These are phyloP conservation scores for Odontomyia ornata DNA, from an alignment of 2,888 invertebrate species.

Conservation along the genomic window DNA sequence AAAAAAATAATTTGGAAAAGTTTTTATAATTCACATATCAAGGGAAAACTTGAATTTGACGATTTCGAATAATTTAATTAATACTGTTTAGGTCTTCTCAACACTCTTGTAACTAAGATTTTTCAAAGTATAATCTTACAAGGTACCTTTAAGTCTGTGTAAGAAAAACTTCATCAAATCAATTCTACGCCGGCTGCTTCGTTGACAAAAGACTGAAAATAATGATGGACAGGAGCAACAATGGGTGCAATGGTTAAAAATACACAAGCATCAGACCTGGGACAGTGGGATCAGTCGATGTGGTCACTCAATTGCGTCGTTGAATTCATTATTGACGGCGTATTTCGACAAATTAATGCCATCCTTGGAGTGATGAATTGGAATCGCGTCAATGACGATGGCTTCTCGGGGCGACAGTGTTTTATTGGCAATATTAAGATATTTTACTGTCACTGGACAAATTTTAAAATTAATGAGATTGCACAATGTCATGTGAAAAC, in stretches of 20 bases:
- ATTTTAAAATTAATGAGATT: background rate
- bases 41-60: too few species aligned
- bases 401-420: constrained; percentile 9
- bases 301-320: constrained; percentile 22
- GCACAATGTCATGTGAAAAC: too few species aligned
- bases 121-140: too few species aligned
- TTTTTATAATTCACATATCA: too few species aligned
- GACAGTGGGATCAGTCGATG: background rate
- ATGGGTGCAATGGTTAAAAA: constrained; percentile 2
- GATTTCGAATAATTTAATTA: too few species aligned
- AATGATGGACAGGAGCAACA: constrained; percentile 28
- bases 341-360: constrained; percentile 48
- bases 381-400: constrained; percentile 35
- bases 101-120: too few species aligned
- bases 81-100: too few species aligned
- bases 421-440: constrained; percentile 12
- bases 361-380: constrained; percentile 46
- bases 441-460: constrained; percentile 24
- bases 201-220: background rate
- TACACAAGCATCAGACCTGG: constrained; percentile 6
- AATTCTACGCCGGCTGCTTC: background rate
- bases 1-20: too few species aligned
- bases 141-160: too few species aligned
- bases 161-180: too few species aligned
- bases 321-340: constrained; percentile 47